Percentiles rank a stretch among this genome's conserved stretches.
Evolutionary conservation across 2,113 vertebrate genomes (phyloP).

Genomic region (Caranx ignobilis): DNA sequence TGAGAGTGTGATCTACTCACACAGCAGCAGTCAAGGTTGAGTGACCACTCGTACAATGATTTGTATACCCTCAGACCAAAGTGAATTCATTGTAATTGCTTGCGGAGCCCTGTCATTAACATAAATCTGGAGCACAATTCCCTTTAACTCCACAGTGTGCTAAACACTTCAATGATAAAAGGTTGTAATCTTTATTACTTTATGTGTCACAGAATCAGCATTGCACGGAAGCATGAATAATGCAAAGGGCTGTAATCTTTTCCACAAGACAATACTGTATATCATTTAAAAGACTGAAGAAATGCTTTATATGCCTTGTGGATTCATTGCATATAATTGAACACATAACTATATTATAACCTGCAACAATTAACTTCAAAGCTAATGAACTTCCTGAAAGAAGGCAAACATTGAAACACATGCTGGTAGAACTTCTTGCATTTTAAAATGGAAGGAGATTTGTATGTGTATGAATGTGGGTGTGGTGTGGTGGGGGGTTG

Average conservation of each 20-base stretch:
- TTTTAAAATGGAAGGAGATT: conserved; percentile 15
- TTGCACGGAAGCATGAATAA: conserved; percentile 74
- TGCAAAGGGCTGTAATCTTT: conserved; percentile 70
- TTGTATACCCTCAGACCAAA: conserved; percentile 62
- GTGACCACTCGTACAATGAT: conserved; percentile 71
- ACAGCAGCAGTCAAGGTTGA: conserved; percentile 60
- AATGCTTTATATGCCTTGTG: conserved; percentile 39
- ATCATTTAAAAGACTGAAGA: conserved; percentile 59
- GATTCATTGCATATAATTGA: conserved; percentile 61
- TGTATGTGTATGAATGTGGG: conserved; percentile 18
- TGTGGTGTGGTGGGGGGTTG: background rate
- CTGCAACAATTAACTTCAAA: conserved; percentile 50
- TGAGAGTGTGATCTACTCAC: conserved; percentile 49
- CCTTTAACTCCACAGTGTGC: conserved; percentile 68
- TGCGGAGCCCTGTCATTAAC: conserved; percentile 59
- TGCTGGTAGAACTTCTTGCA: background rate
- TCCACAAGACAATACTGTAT: conserved; percentile 53
- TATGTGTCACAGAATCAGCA: conserved; percentile 70
- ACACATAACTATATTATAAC: conserved; percentile 58
- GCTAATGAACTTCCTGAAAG: conserved; percentile 52
- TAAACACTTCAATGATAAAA: conserved; percentile 75
- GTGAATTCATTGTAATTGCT: conserved; percentile 73
- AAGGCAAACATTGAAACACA: conserved; percentile 23
- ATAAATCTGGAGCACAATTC: conserved; percentile 71
- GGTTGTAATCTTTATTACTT: conserved; percentile 81